Evolutionary conservation across 2,888 invertebrate genomes (phyloP), one percentile per base, ranked within the genome.

Genomic region (Ormyrus nitidulus): DNA sequence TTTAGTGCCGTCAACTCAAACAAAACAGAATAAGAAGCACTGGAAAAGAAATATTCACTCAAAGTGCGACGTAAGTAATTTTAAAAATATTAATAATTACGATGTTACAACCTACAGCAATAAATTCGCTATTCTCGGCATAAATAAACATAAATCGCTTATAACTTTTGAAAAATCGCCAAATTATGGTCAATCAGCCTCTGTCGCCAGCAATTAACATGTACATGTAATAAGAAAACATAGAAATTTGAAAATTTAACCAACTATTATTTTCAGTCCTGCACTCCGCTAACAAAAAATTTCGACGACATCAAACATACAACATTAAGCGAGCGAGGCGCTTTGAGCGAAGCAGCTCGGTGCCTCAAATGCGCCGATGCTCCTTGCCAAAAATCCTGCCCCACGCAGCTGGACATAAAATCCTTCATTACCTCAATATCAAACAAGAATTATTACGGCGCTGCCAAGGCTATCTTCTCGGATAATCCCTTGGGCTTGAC

Each of bases 361-460:
- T 98, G 98, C 86, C 92, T 98, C 34, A 98, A 98, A 90, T 98
- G 98, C 89, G 97, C 96, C 0, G 99, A 99, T 91, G 98, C 99
- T 0, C 99, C 99, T 0, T 99, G 99, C 87, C 99, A 99, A 91
- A 99, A 99, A 91, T 97, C 98, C 0, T 99, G 99, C 84, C 99
- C 99, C 0, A 99, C 99, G 0, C 98, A 99, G 91, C 92, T 99
- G 80, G 99, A 99, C 87, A 94, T 99, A 83, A 99, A 99, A 91
- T 94, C 96, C 79, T 99, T 99, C 89, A 99, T 99, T 77, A 96
- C 96, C 0, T 97, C 97, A 90, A 99, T 99, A 85, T 94, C 98
- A 46, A 99, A 97, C 88, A 98, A 97, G 95, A 99, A 99, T 91
- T 99, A 98, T 90, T 99, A 99, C 92, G 99, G 99, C 44, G 97